Evolutionary conservation across 1,140 invertebrate species (phyloP).

Genomic region (Hylaeus anthracinus): DNA sequence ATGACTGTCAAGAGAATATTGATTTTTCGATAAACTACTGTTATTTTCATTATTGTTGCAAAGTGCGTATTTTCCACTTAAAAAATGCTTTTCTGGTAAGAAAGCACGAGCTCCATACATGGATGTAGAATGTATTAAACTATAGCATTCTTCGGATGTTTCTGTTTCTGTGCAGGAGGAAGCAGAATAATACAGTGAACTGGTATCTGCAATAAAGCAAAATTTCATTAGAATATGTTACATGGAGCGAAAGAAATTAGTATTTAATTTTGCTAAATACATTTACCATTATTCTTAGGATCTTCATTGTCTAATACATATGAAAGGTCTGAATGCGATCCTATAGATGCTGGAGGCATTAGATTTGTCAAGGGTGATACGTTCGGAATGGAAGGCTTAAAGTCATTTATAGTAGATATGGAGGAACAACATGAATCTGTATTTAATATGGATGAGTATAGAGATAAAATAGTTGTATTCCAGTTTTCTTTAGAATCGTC

Average conservation of each 20-base stretch:
- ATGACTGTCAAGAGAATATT: conserved; percentile 61
- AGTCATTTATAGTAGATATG: conserved; percentile 60
- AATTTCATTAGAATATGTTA: not conserved
- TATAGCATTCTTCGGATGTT: conserved; percentile 74
- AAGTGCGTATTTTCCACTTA: conserved; percentile 68
- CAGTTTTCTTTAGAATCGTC: conserved; percentile 80
- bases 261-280: not conserved
- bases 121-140: conserved; percentile 72
- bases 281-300: conserved; percentile 69
- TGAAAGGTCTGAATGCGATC: conserved; percentile 71
- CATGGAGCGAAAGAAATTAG: not conserved
- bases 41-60: conserved; percentile 75
- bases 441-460: conserved; percentile 67
- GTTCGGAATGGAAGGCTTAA: conserved; percentile 65
- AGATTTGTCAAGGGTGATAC: conserved; percentile 69
- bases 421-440: conserved; percentile 62
- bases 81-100: conserved; percentile 68
- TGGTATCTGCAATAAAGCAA: conserved; percentile 67
- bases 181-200: conserved; percentile 76
- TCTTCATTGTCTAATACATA: conserved; percentile 72
- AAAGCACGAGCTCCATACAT: conserved; percentile 67
- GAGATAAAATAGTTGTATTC: conserved; percentile 68
- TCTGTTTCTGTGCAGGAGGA: conserved; percentile 70
- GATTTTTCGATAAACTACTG: conserved; percentile 65
- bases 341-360: conserved; percentile 71